Conservation (phyloP, 1,140 invertebrate species). For the Stratiolaelaps scimitus region DNA sequence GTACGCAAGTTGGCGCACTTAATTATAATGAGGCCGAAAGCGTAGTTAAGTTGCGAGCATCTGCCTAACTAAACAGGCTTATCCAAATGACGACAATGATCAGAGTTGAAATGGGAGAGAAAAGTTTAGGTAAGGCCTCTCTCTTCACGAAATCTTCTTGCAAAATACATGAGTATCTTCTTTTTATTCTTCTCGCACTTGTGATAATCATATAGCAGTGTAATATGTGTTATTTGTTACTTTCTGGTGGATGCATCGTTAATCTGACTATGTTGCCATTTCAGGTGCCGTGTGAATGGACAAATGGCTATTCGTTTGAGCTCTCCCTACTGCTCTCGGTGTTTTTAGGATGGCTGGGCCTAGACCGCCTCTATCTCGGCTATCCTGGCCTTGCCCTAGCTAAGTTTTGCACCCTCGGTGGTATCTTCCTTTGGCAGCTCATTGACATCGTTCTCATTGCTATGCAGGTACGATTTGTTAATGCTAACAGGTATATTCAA, state of each 20-base stretch:
- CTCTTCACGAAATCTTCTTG: no score
- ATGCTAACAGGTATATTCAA: neutral
- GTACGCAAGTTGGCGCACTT: neutral
- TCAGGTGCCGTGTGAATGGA: slow-evolving; percentile 42
- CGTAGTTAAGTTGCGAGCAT: no score
- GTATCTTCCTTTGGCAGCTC: slow-evolving; percentile 86
- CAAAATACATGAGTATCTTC: no score
- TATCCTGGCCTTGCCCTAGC: slow-evolving; percentile 86
- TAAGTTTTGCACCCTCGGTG: slow-evolving; percentile 88
- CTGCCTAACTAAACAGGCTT: no score
- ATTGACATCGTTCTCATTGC: slow-evolving; percentile 90
- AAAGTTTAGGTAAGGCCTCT: no score
- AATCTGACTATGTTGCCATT: neutral
- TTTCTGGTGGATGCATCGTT: neutral
- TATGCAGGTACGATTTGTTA: slow-evolving; percentile 49
- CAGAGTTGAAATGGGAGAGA: no score
- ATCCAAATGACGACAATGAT: no score
- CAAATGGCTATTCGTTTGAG: slow-evolving; percentile 85
- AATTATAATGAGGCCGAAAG: no score
- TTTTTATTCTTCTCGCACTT: no score
- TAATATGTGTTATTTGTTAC: neutral
- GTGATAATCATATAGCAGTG: no score
- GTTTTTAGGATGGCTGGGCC: slow-evolving; percentile 90
- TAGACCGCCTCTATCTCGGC: slow-evolving; percentile 89
- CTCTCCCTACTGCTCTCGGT: slow-evolving; percentile 81